Evolutionary conservation across 2,113 vertebrate genomes (phyloP).

Genomic region (Thamnophis sirtalis): DNA sequence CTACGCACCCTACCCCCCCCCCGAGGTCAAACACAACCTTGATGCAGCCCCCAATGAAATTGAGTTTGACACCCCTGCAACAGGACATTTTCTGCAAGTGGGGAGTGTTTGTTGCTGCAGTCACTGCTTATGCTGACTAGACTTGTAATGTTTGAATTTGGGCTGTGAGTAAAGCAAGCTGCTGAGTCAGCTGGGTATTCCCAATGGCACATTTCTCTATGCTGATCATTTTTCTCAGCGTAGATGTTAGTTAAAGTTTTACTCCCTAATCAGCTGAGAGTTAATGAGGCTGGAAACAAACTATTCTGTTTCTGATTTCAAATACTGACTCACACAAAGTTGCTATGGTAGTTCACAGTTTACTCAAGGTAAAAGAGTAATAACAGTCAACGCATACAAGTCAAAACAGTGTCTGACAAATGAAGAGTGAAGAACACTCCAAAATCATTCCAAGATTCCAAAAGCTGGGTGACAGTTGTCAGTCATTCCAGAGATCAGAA

Average conservation of each 20-base stretch:
- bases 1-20: too few relatives aligned
- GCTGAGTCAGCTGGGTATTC: neutral
- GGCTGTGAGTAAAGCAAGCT: neutral
- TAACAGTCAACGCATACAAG: neutral
- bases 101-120: neutral
- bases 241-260: neutral
- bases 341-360: neutral
- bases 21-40: too few relatives aligned
- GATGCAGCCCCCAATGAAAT: too few relatives aligned
- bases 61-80: neutral
- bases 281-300: neutral
- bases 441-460: neutral
- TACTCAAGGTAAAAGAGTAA: neutral
- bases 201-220: neutral
- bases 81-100: neutral
- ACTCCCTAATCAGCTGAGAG: neutral
- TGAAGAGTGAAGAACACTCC: neutral
- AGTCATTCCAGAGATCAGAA: neutral
- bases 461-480: neutral
- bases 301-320: neutral
- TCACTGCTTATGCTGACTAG: neutral
- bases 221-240: neutral
- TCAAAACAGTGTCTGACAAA: neutral
- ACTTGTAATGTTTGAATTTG: neutral
- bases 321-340: neutral